Percentiles rank a stretch among this genome's conserved stretches.
Conservation (phyloP, 2,113 vertebrate genomes). For the Brachionichthys hirsutus region DNA sequence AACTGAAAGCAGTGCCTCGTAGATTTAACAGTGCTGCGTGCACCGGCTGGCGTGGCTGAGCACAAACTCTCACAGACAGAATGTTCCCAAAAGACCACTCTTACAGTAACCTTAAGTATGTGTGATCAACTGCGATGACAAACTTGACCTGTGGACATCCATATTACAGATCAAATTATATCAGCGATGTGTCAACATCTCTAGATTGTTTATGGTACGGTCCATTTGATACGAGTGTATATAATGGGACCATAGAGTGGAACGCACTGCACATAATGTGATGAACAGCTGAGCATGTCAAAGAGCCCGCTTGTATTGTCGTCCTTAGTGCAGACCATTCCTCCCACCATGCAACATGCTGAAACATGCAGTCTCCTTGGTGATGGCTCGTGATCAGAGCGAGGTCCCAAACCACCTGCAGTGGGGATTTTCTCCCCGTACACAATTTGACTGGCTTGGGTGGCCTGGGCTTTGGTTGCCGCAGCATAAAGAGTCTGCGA, state of each 20-base stretch:
- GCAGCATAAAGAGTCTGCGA: constrained; percentile 4
- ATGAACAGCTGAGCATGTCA: constrained; percentile 68
- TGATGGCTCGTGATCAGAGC: constrained; percentile 49
- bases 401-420: constrained; percentile 45
- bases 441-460: constrained; percentile 5
- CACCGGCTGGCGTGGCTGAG: constrained; percentile 54
- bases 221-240: constrained; percentile 23
- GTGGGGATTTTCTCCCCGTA: constrained; percentile 37
- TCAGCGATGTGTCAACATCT: not conserved
- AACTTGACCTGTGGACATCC: constrained; percentile 25
- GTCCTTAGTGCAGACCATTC: constrained; percentile 46
- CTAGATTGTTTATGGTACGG: constrained; percentile 38
- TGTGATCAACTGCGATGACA: constrained; percentile 45
- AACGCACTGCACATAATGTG: constrained; percentile 46
- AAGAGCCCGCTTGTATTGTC: constrained; percentile 38
- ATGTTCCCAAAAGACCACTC: constrained; percentile 54
- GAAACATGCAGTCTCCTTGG: constrained; percentile 66
- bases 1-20: constrained; percentile 38
- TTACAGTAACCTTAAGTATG: constrained; percentile 36
- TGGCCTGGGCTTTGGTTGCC: constrained; percentile 26
- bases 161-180: constrained; percentile 17
- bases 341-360: constrained; percentile 49
- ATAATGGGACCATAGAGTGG: constrained; percentile 1
- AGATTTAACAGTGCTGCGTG: constrained; percentile 17
- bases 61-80: constrained; percentile 37